Conservation (phyloP, 30 jellyfish, hydroid and myxozoan species). For the Hydractinia symbiolongicarpus region DNA sequence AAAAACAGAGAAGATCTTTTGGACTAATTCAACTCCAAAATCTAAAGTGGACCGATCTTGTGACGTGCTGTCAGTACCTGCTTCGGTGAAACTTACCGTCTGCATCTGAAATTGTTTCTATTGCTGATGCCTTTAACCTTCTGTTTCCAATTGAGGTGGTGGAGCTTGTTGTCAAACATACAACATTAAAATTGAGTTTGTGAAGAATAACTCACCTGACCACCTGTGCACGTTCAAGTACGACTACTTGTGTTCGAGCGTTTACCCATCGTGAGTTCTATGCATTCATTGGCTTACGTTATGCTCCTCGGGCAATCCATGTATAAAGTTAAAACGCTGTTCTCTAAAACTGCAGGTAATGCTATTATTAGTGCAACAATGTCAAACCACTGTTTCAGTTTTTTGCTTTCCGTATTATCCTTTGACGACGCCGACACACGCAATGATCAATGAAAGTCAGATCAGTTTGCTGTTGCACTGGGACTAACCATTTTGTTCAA, state of each 20-base stretch:
- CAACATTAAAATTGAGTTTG: neutral
- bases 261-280: too few relatives aligned
- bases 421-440: slow-evolving; percentile 4
- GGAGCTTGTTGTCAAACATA: neutral
- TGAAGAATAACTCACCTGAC: neutral
- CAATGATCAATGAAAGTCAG: too few relatives aligned
- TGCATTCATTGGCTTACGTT: too few relatives aligned
- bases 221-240: slow-evolving; percentile 8
- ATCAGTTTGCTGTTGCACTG: too few relatives aligned
- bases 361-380: neutral
- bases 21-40: slow-evolving; percentile 8
- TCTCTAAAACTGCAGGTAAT: slow-evolving; percentile 1
- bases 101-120: neutral
- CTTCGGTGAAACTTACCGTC: neutral
- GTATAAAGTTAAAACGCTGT: neutral
- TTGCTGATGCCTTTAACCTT: neutral
- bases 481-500: neutral
- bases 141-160: neutral
- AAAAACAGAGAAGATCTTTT: neutral
- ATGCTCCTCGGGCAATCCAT: neutral
- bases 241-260: neutral
- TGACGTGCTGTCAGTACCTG: neutral
- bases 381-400: slow-evolving; percentile 4
- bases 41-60: neutral
- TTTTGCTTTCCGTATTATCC: neutral